Base-by-base conservation (phyloP, 2,113 vertebrate genomes). In the Oplegnathus fasciatus region DNA sequence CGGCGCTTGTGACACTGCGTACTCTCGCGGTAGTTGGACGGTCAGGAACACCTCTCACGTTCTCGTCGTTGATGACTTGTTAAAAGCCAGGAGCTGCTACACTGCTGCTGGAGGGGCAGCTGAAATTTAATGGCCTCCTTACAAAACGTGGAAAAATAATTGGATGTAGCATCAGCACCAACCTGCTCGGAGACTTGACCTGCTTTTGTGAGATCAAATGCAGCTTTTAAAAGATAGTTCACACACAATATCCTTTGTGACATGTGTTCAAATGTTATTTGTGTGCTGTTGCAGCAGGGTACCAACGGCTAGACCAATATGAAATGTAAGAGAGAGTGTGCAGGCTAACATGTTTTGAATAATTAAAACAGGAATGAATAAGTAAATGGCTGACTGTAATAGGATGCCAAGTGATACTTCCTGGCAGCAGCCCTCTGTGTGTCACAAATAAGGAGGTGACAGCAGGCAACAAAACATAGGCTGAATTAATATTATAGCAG, bases 291-390 rank as follows among this genome's bases (percentile, higher is more conserved):
- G n/a, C 7, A 66, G 50, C 4, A 40, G 9, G 11, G 46, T 40
- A 71, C 46, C 42, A 54, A 58, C 30, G 65, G 7, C 30, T 26
- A 50, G 86, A 75, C 28, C 44, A 60, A 55, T 52, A 69, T 71
- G 30, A 79, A 71, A 71, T 74, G 24, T 46, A 75, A 75, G 58
- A 44, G 22, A 57, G 71, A 62, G 72, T 78, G 72, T 85, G 37
- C 48, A 84, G 73, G 80, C 66, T 83, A 89, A 87, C 86, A 86
- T 68, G 79, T 72, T 78, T n/a, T 95, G 67, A 95, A 95, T 96
- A 92, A 95, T 95, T 95, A 88, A 95, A 86, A 88, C 80, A 76
- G 85, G 91, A 94, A 94, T 96, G 88, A 95, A 96, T 96, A 95
- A 95, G 85, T 95, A 93, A 95, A 77, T 78, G 75, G n/a, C 34